A percentile compares a stretch with the other conserved stretches of the same genome.
Conservation (phyloP, 2,797 vertebrate species). For the Falco columbarius region DNA sequence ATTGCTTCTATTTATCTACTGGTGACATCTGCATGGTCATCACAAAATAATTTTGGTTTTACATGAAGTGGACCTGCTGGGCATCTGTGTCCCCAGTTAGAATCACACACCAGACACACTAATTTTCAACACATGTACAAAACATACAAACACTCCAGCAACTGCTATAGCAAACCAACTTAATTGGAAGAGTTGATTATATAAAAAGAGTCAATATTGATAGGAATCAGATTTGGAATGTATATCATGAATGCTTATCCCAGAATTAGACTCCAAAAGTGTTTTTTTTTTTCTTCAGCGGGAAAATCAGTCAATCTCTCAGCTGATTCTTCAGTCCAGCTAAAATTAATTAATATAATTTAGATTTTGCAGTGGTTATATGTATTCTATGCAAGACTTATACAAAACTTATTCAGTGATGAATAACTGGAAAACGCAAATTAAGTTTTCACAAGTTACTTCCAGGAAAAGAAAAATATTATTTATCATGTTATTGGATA, state of each 20-base stretch:
- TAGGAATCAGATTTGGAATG: not conserved
- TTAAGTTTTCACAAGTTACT: not conserved
- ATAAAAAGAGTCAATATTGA: not conserved
- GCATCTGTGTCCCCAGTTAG: not conserved
- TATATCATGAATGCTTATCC: not conserved
- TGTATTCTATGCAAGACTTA: not conserved
- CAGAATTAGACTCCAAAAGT: not conserved
- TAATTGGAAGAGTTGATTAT: not conserved
- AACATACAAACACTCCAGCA: not conserved
- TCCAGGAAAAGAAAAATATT: not conserved
- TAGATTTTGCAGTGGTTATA: not conserved
- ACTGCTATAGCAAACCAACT: not conserved
- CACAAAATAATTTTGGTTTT: not conserved
- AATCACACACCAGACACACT: not conserved
- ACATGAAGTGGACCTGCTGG: not conserved
- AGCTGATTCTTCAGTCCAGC: not conserved
- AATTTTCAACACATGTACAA: not conserved
- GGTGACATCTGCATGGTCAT: not conserved
- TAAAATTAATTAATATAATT: not conserved
- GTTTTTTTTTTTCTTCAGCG: not conserved
- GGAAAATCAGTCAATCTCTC: not conserved
- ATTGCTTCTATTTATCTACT: not conserved
- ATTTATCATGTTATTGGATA: not conserved
- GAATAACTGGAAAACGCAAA: not conserved
- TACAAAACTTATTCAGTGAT: not conserved